Evolutionary conservation across 2,797 vertebrate genomes (phyloP).

Genomic region (Micrastur ruficollis): DNA sequence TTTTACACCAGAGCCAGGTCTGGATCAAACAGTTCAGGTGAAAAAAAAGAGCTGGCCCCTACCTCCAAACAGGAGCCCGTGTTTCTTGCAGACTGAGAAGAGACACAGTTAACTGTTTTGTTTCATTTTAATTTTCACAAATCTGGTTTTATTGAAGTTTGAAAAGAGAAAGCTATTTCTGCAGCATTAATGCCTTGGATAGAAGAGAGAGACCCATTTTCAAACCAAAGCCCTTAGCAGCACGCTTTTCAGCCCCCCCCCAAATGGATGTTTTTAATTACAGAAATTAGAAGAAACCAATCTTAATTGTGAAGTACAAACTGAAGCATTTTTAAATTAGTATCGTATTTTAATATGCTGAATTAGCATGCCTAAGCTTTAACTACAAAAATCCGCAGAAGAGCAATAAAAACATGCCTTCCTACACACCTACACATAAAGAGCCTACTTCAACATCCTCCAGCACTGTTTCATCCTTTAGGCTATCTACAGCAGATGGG

Average conservation of each 20-base stretch:
- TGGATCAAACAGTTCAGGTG: neutral
- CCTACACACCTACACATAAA: neutral
- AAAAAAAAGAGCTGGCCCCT: neutral
- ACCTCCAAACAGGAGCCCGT: neutral
- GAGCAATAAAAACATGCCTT: neutral
- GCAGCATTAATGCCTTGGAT: neutral
- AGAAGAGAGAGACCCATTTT: neutral
- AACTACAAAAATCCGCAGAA: neutral
- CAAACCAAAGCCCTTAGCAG: neutral
- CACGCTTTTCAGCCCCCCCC: neutral
- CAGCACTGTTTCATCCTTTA: neutral
- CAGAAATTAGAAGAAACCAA: neutral
- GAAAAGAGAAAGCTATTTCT: neutral
- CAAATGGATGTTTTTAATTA: neutral
- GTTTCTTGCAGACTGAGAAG: neutral
- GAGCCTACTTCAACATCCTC: neutral
- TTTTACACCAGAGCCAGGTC: neutral
- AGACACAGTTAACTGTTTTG: neutral
- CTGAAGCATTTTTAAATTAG: neutral
- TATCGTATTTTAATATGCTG: neutral
- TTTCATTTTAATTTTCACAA: neutral
- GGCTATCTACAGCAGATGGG: accelerated
- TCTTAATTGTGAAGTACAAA: neutral
- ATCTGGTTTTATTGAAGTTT: neutral
- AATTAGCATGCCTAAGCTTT: neutral